phyloP scores from a whole-genome alignment of 2,113 vertebrate genomes.

The Camelus dromedarius region DNA sequence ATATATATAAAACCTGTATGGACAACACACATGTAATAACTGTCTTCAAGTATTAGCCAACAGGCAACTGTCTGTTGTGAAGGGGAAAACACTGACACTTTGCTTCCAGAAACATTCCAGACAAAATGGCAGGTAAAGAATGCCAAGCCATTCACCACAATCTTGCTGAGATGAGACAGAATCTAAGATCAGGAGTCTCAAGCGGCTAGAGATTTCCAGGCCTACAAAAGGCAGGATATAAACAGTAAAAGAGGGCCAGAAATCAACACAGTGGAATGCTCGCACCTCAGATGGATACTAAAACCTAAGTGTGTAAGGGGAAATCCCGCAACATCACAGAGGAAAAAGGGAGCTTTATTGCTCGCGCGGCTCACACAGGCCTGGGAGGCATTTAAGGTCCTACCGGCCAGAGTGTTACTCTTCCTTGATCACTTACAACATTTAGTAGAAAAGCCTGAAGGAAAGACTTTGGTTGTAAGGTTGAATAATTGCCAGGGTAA shows the following conservation, averaged over 20 bases:
- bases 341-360: background rate
- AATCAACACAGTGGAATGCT: background rate
- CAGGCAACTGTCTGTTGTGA: background rate
- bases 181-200: background rate
- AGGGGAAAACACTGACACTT: background rate
- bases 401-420: background rate
- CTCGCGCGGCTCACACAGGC: background rate
- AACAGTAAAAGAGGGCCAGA: background rate
- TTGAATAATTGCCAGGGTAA: background rate
- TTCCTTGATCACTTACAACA: background rate
- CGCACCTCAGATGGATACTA: background rate
- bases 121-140: background rate
- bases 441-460: background rate
- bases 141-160: background rate
- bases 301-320: background rate
- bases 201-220: background rate
- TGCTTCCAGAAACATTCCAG: background rate
- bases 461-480: background rate
- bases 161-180: background rate
- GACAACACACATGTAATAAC: background rate
- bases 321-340: background rate
- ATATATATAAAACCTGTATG: background rate
- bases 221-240: background rate
- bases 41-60: background rate
- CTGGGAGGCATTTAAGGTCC: background rate